Percentiles rank a stretch among this genome's conserved stretches.
Conservation (phyloP, 2,888 invertebrate genomes). For the Ditula angustiorana region DNA sequence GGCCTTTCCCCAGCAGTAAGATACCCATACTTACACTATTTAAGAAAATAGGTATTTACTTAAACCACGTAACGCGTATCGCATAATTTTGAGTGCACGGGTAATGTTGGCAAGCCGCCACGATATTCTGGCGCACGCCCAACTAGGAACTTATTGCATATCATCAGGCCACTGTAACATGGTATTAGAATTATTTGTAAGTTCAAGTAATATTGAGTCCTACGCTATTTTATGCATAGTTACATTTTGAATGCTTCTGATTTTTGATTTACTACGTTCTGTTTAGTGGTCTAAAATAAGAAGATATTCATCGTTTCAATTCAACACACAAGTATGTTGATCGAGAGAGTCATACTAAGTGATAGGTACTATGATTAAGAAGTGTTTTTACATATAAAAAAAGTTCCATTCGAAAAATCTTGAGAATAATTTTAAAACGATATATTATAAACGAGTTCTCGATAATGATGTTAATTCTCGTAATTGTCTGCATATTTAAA, state of each 20-base stretch:
- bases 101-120: conserved; percentile 31
- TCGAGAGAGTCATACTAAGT: too few relatives aligned
- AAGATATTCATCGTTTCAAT: background rate
- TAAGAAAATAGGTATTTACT: background rate
- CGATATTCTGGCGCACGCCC: conserved; percentile 21
- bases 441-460: too few relatives aligned
- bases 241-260: background rate
- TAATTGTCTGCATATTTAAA: too few relatives aligned
- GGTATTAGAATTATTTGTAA: background rate
- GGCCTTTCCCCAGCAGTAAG: too few relatives aligned
- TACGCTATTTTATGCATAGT: background rate
- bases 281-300: background rate
- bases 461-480: too few relatives aligned
- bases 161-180: background rate
- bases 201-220: background rate
- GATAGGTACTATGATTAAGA: too few relatives aligned
- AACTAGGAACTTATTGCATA: conserved; percentile 31
- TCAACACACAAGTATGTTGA: too few relatives aligned
- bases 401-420: too few relatives aligned
- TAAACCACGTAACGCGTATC: background rate
- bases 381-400: too few relatives aligned
- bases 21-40: too few relatives aligned
- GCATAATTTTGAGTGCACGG: conserved; percentile 32
- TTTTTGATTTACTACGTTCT: background rate
- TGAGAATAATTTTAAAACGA: too few relatives aligned